Conservation (phyloP, 2,888 invertebrate genomes). For the Anthoptus insignis region DNA sequence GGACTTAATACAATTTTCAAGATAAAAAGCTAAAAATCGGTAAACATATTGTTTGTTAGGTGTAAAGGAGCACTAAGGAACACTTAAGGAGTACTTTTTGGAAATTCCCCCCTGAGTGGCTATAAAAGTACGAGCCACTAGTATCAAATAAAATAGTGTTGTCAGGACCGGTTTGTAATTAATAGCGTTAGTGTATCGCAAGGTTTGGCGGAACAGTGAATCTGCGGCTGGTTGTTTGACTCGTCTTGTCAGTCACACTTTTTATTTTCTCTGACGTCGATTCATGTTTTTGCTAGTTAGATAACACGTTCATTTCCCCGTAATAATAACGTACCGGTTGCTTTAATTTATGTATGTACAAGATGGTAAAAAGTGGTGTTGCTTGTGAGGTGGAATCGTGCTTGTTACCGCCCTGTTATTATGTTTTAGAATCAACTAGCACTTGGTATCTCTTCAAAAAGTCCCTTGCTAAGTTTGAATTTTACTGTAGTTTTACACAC, state of each 20-base stretch:
- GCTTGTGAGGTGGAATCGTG: not conserved
- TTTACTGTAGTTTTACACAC: too few species aligned
- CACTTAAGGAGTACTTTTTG: too few species aligned
- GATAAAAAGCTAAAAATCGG: too few species aligned
- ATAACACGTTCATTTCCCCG: not conserved
- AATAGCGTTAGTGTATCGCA: slow-evolving; percentile 21
- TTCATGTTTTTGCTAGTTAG: slow-evolving; percentile 25
- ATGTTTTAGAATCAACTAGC: too few species aligned
- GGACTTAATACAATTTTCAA: too few species aligned
- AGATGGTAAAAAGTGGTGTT: not conserved
- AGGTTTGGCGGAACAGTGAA: slow-evolving; percentile 16
- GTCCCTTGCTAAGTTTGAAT: too few species aligned
- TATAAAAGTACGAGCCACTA: too few species aligned
- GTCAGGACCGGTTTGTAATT: slow-evolving; percentile 23
- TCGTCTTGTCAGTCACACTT: slow-evolving; percentile 23
- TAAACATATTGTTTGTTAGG: too few species aligned
- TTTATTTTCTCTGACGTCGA: slow-evolving; percentile 23
- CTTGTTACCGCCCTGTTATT: not conserved
- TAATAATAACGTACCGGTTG: not conserved
- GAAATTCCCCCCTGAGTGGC: too few species aligned
- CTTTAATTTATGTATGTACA: not conserved
- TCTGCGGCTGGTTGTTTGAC: slow-evolving; percentile 1
- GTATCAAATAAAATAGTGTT: too few species aligned
- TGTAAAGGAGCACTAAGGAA: too few species aligned
- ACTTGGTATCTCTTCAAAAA: too few species aligned